phyloP scores from a whole-genome alignment of 2,113 vertebrate species.

The Cyanocitta stelleri region DNA sequence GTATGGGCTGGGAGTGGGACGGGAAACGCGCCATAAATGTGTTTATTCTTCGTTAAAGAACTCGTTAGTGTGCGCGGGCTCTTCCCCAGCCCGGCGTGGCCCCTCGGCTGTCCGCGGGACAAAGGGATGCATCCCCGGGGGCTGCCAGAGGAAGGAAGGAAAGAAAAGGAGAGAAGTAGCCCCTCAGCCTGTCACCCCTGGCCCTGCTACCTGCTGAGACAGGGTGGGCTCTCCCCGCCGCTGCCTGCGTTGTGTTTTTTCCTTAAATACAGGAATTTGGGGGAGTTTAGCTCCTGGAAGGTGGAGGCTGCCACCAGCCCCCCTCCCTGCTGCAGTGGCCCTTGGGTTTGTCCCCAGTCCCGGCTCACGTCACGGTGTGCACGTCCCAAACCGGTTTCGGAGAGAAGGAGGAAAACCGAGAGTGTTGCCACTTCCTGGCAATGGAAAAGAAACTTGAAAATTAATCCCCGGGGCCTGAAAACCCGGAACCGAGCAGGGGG shows the following conservation, averaged over 20 bases:
- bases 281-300: neutral
- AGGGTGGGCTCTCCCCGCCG: neutral
- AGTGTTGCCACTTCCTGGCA: neutral
- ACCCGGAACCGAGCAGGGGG: neutral
- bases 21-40: neutral
- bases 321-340: neutral
- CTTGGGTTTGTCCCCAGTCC: neutral
- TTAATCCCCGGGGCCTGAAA: neutral
- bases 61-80: neutral
- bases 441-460: constrained; percentile 16
- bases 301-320: neutral
- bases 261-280: neutral
- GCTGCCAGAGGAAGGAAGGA: neutral
- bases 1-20: neutral
- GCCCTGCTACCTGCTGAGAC: neutral
- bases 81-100: neutral
- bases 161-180: neutral
- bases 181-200: neutral
- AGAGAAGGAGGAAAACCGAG: constrained; percentile 21
- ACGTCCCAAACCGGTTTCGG: neutral
- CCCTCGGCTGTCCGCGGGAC: neutral
- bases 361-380: neutral
- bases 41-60: neutral
- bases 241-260: neutral
- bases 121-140: neutral